Evolutionary conservation across 2,113 vertebrate species (phyloP), one percentile per base, ranked within the genome.

Genomic region (Otus sunia): DNA sequence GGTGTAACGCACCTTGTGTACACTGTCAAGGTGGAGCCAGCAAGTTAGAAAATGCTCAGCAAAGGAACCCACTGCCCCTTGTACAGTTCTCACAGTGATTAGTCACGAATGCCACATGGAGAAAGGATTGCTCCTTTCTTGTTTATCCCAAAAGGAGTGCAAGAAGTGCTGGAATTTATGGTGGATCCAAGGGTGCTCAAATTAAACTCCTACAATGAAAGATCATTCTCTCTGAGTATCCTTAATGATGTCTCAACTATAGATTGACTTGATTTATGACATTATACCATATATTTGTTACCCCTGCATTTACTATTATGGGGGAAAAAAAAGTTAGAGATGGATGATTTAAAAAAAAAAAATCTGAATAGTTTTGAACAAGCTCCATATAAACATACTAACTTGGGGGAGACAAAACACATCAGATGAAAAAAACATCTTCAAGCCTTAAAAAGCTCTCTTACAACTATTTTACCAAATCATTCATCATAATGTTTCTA

Each of bases 51-150:
- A 83, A 69, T 8, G 23, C 21, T 53, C n/a, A 50, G 71, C 29
- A 49, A 69, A 45, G 52, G 29, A 19, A 45, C 15, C 21, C 66
- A 22, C 29, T 64, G 56, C 20, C 34, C 64, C 75, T 37, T 21
- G 23, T 25, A 25, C 5, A 7, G 6, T 32, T 55, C 19, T 7
- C 1, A 1, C 30, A 25, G 18, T 25, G 37, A 22, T 3, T 23
- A 37, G 37, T 17, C 41, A 29, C 0, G 1, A 62, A 45, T 13
- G 16, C 5, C 56, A 16, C 27, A 9, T 4, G 7, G 20, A 86
- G 60, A 43, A 63, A 64, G n/a, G 49, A 45, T 2, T n/a, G n/a
- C 8, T 69, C 25, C 13, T 18, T 52, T 79, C 43, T 53, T 47
- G 14, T 41, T 55, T 53, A 53, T 5, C 27, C 16, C 14, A 10